Percentiles rank a stretch among this genome's conserved stretches.
Conservation (phyloP, 2,113 vertebrate species). For the Columbina picui region DNA sequence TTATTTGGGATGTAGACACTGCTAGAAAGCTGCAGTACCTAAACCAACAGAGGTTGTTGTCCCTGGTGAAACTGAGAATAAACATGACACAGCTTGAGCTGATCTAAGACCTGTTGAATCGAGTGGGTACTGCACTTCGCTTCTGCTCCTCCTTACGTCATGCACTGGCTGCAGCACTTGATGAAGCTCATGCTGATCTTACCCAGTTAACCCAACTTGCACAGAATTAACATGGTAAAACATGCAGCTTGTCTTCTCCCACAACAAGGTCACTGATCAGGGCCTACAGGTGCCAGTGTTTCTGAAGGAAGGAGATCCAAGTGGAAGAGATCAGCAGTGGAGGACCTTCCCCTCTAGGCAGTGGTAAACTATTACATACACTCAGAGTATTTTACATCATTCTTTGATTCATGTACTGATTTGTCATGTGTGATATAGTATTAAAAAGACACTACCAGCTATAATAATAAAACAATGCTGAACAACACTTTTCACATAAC, state of each 20-base stretch:
- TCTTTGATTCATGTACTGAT: not conserved
- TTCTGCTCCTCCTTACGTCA: rapidly evolving
- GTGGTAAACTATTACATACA: not conserved
- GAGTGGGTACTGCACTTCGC: not conserved
- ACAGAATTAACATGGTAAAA: not conserved
- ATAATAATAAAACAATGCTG: not conserved
- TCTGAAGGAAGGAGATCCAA: not conserved
- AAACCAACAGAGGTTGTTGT: not conserved
- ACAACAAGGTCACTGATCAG: not conserved
- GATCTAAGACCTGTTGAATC: not conserved
- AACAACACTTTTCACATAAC: not conserved
- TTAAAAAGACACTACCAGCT: not conserved
- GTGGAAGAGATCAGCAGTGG: not conserved
- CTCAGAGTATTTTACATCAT: not conserved
- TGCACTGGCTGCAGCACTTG: too few species aligned
- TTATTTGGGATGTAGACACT: not conserved
- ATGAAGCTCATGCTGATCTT: not conserved
- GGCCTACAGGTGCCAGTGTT: not conserved
- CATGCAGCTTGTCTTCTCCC: not conserved
- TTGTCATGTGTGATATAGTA: not conserved
- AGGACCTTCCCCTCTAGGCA: not conserved
- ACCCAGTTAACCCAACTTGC: not conserved
- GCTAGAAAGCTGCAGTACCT: not conserved
- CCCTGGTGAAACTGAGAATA: not conserved
- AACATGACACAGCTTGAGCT: not conserved